These are phyloP conservation scores for Hypselothyrea guttata DNA, from an alignment of 2,888 invertebrate species.

Conservation along the genomic window DNA sequence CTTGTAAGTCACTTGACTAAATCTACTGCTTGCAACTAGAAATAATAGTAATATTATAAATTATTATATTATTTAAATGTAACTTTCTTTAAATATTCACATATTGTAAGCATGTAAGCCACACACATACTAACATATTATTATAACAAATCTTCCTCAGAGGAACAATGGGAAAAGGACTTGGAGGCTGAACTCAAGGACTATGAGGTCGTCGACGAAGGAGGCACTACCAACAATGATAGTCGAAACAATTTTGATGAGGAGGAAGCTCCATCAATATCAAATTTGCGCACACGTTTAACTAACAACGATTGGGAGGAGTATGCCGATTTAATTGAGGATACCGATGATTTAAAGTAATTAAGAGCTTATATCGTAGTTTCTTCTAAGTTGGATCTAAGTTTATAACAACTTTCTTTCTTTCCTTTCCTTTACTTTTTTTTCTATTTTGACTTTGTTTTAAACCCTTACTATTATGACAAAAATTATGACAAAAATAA, in stretches of 20 bases:
- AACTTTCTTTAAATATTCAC: too few relatives aligned
- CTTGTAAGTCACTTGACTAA: conserved; percentile 44
- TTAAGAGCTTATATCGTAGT: conserved; percentile 83
- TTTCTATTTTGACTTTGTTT: conserved; percentile 51
- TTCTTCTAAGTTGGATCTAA: conserved; percentile 82
- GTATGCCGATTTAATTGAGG: conserved; percentile 82
- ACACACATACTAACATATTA: conserved; percentile 58
- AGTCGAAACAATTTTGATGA: conserved; percentile 32
- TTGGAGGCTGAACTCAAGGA: conserved; percentile 97
- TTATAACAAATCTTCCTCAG: conserved; percentile 74
- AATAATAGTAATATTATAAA: too few relatives aligned
- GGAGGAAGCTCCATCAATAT: conserved; percentile 78
- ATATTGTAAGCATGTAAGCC: conserved; percentile 51
- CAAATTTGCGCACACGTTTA: conserved; percentile 81
- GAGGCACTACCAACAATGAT: conserved; percentile 65
- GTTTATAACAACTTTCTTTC: conserved; percentile 78
- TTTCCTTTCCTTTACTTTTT: conserved; percentile 68
- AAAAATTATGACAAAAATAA: conserved; percentile 6
- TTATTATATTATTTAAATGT: too few relatives aligned
- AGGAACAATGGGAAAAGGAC: conserved; percentile 98
- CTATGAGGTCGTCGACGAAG: conserved; percentile 92
- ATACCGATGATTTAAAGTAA: conserved; percentile 83
- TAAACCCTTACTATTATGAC: conserved; percentile 27
- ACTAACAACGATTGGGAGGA: conserved; percentile 82
- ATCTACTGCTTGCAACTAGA: conserved; percentile 53